Base-by-base conservation (phyloP, 2,888 invertebrate species). In the Branchellion lobata region DNA sequence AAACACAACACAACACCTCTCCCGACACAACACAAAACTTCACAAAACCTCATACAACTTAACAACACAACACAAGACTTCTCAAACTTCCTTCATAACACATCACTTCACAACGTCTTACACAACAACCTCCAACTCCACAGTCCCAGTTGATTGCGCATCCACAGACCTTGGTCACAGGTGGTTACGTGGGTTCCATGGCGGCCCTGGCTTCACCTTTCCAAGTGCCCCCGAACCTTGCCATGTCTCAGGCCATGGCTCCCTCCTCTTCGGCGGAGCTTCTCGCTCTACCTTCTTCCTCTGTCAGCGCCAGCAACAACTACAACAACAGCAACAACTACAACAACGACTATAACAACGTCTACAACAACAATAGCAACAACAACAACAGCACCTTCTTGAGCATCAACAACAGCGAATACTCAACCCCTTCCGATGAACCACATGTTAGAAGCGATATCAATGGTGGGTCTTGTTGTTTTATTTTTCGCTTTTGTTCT, bases 161-260 rank as follows among this genome's bases (percentile, higher is more conserved):
- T 5, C 79, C 40, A 11, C 40, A 27, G n/a, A 40, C 79, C 2
- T 24, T 79, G 51, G 71, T 79, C 31, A 57, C 79, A 1, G 79
- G 71, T n/a, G 73, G 71, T 11, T 77, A 51, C 40, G 57, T 77
- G 34, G 33, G 77, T 21, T 36, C 78, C 36, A 47, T 79, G 72
- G 31, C 79, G 0, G 81, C 81, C 57, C 75, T 80, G 61, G 40
- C 79, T 18, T 34, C 79, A 21, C 51, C 79, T 24, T 74, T 57
- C 21, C 77, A 65, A 5, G 21, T 57, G n/a, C 24, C 8, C 53
- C 61, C 61, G 1, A 61, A 75, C 53, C 51, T 75, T 29, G 33
- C 24, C 21, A 29, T 40, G 0, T 24, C 75, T 1, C 53, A 47
- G 29, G 51, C 47, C 75, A 51, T 75, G 11, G 51, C 47, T 31